These are phyloP conservation scores for Vesta saturnalis DNA, from an alignment of 2,888 invertebrate species.

Conservation along the genomic window DNA sequence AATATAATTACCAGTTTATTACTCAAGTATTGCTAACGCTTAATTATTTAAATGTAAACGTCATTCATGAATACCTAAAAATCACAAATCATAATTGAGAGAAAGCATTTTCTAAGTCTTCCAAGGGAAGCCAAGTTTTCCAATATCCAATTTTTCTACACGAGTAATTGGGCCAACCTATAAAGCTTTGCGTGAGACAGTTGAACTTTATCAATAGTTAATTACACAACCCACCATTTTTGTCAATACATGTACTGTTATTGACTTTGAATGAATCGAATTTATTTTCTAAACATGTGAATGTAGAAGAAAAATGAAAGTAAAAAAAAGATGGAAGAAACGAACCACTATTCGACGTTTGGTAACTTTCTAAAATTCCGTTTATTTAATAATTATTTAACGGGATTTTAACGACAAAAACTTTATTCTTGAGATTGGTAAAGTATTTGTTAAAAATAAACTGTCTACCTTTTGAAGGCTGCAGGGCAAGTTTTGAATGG, in stretches of 20 bases:
- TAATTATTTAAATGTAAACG: background rate
- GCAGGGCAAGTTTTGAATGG: slow-evolving; percentile 21
- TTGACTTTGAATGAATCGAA: background rate
- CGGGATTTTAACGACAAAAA: slow-evolving; percentile 6
- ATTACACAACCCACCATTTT: background rate
- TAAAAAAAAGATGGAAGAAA: background rate
- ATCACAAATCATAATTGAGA: background rate
- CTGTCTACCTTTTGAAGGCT: background rate
- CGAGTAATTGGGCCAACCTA: background rate
- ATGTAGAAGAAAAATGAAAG: background rate
- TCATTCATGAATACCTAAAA: background rate
- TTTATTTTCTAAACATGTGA: background rate
- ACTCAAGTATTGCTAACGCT: background rate
- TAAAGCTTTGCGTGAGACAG: background rate
- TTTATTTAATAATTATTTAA: background rate
- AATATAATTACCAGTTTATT: background rate
- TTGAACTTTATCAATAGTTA: background rate
- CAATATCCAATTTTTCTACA: slow-evolving; percentile 13
- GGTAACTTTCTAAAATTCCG: slow-evolving; percentile 10
- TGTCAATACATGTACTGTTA: background rate
- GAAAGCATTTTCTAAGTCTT: slow-evolving; percentile 8
- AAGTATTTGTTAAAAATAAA: background rate
- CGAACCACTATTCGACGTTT: background rate
- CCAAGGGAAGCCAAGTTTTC: slow-evolving; percentile 5
- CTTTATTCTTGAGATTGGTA: background rate